Evolutionary conservation across 2,797 vertebrate species (phyloP).

Genomic region (Lindbergichthys nudifrons): DNA sequence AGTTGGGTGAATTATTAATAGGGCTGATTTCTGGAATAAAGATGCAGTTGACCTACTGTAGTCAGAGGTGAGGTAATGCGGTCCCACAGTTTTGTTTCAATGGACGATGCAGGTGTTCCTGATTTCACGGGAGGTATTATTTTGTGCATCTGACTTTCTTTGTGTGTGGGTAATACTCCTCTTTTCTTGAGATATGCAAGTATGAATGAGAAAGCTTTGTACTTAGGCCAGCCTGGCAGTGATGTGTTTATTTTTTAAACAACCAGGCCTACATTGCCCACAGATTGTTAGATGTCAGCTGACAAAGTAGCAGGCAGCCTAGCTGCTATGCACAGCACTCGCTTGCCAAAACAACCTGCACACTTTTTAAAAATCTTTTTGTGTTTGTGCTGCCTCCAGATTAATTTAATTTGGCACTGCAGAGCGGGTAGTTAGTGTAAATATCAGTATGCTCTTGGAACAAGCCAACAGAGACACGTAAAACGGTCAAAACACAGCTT

Average conservation of each 20-base stretch:
- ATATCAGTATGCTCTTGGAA: conserved; percentile 39
- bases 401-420: conserved; percentile 59
- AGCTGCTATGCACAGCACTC: neutral
- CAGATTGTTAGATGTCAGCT: conserved; percentile 41
- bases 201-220: conserved; percentile 54
- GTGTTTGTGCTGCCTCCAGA: conserved; percentile 42
- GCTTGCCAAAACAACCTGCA: conserved; percentile 38
- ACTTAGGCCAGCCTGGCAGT: conserved; percentile 12
- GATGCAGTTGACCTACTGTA: conserved; percentile 80
- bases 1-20: conserved; percentile 71
- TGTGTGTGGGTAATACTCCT: conserved; percentile 22
- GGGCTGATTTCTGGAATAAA: conserved; percentile 78
- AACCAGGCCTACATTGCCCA: conserved; percentile 17
- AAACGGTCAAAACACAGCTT: conserved; percentile 15
- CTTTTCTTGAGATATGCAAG: conserved; percentile 50
- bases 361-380: conserved; percentile 42
- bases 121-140: conserved; percentile 15
- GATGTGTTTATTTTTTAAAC: conserved; percentile 56
- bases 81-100: conserved; percentile 26
- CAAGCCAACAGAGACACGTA: conserved; percentile 13
- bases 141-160: neutral
- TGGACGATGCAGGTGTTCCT: conserved; percentile 2
- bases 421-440: conserved; percentile 30
- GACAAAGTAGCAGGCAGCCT: conserved; percentile 27
- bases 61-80: conserved; percentile 56